Evolutionary conservation across 2,113 vertebrate genomes (phyloP).

Genomic region (Chionis minor): DNA sequence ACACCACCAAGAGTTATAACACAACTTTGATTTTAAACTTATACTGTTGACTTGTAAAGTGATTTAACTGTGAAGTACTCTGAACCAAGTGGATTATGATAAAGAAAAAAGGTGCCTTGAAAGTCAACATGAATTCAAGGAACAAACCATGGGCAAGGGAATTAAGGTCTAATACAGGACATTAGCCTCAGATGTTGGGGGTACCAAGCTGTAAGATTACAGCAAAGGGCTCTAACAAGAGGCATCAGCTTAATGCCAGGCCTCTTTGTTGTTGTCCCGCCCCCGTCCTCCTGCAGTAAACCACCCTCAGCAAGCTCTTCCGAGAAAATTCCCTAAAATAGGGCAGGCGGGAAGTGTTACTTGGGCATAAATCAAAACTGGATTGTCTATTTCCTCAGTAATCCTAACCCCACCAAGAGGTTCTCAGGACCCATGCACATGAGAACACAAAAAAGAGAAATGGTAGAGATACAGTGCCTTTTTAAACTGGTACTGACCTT

Average conservation of each 20-base stretch:
- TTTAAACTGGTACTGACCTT: not conserved
- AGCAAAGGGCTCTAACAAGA: not conserved
- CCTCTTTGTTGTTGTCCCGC: not conserved
- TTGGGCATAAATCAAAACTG: not conserved
- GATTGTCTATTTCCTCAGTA: not conserved
- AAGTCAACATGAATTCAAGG: not conserved
- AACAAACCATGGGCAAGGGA: not conserved
- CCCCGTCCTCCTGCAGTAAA: not conserved
- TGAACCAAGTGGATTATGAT: not conserved
- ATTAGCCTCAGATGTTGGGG: not conserved
- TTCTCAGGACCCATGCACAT: not conserved
- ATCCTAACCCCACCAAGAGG: not conserved
- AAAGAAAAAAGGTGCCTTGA: not conserved
- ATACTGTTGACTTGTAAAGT: not conserved
- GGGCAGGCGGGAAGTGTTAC: not conserved
- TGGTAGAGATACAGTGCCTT: not conserved
- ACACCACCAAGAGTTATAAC: not conserved
- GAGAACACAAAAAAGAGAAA: not conserved
- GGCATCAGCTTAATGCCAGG: not conserved
- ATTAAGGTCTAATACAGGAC: not conserved
- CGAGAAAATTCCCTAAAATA: not conserved
- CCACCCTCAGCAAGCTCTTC: not conserved
- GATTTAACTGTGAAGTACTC: not conserved
- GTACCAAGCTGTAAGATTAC: not conserved
- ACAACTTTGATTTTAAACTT: not conserved